Evolutionary conservation across 2,888 invertebrate genomes (phyloP).

Genomic region (Pasiphila rectangulata): DNA sequence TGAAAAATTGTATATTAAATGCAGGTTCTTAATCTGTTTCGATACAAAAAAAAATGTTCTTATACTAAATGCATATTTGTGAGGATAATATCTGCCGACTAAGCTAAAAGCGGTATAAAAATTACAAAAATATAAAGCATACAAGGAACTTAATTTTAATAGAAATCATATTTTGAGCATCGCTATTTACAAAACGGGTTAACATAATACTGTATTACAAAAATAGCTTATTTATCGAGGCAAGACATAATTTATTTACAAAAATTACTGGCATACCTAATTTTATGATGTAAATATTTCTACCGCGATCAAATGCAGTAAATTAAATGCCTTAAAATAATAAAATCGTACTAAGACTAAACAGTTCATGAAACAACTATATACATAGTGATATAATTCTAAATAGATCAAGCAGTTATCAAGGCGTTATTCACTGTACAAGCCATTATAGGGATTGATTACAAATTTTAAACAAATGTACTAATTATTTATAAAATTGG

Average conservation of each 20-base stretch:
- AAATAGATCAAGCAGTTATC: conserved; percentile 45
- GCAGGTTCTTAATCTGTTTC: conserved; percentile 3
- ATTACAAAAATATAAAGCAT: conserved; percentile 6
- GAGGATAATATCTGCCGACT: conserved; percentile 8
- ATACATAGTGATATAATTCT: conserved; percentile 4
- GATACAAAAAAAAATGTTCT: conserved; percentile 3
- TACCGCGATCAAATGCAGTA: too few species aligned
- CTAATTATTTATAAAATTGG: too few species aligned
- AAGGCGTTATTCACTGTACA: conserved; percentile 59
- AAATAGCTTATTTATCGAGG: conserved; percentile 20
- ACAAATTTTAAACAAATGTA: neutral
- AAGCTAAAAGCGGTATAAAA: conserved; percentile 5
- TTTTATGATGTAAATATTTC: too few species aligned
- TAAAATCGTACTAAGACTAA: too few species aligned
- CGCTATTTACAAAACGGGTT: conserved; percentile 24
- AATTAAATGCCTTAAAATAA: too few species aligned
- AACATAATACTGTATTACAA: conserved; percentile 25
- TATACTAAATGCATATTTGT: conserved; percentile 24
- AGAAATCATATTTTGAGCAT: conserved; percentile 14
- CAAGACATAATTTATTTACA: conserved; percentile 31
- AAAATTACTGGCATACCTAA: neutral
- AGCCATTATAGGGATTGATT: conserved; percentile 37
- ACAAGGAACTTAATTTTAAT: neutral
- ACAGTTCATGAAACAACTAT: too few species aligned
- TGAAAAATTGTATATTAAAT: conserved; percentile 3